Percentiles rank a stretch among this genome's conserved stretches.
These are phyloP conservation scores for Gorilla gorilla DNA, from an alignment of 2,113 vertebrate species.

Conservation along the genomic window DNA sequence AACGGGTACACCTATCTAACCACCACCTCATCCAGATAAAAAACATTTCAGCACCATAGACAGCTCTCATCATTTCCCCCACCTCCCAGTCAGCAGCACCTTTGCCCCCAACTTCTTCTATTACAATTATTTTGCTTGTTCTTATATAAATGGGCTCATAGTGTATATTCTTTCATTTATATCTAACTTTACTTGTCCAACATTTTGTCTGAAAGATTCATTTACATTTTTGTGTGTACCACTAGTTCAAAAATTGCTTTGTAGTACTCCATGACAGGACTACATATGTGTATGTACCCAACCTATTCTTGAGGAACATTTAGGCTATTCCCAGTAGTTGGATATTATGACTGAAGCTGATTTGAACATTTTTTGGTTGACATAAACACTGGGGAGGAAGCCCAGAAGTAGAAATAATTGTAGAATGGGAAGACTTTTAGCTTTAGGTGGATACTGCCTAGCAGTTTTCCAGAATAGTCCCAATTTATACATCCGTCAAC, in stretches of 20 bases:
- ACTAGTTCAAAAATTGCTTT: not conserved
- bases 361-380: not conserved
- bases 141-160: not conserved
- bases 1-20: not conserved
- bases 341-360: not conserved
- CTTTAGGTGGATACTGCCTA: not conserved
- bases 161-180: not conserved
- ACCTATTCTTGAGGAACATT: not conserved
- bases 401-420: not conserved
- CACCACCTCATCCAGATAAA: not conserved
- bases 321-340: not conserved
- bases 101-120: not conserved
- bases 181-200: not conserved
- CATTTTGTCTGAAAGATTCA: not conserved
- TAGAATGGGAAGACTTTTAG: not conserved
- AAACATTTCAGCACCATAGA: not conserved
- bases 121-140: not conserved
- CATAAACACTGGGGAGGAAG: not conserved
- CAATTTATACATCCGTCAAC: not conserved
- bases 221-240: not conserved
- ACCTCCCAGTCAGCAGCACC: not conserved
- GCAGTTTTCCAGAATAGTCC: not conserved
- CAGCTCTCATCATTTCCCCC: not conserved
- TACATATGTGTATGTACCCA: not conserved
- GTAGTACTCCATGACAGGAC: not conserved